Base-by-base conservation (phyloP, 1,140 invertebrate genomes). In the Hetaerina americana region DNA sequence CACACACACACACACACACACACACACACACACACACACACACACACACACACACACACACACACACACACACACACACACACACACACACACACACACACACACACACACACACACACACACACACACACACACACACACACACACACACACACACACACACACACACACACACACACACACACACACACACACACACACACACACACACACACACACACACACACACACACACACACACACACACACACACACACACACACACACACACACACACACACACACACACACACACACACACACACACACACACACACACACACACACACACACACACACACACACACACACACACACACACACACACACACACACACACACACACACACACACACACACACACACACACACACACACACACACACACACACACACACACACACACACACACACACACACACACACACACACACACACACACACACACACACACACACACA, bases 341-440 rank as follows among this genome's bases (percentile, higher is more conserved):
- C 72, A 73, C 69, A 74, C 72, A 73, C 71, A 75, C 72, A 73
- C 74, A 75, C 74, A 75, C 72, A 76, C 74, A 77, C 70, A 72
- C 66, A 74, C 72, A 76, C 74, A 73, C 72, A 71, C 66, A 73
- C 72, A 74, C 66, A 72, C 71, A 72, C 66, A 75, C 74, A 76
- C 74, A 75, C 74, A 75, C 72, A 74, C 72, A 75, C 68, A 75
- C 72, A 76, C 71, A 71, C 70, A 73, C 73, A 72, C 69, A 69
- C 27, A 69, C 74, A 72, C 72, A 72, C 74, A 75, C 72, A 74
- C 70, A 75, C 72, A 72, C 74, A 75, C 74, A 72, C 71, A 75
- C 74, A 73, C 72, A 72, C 74, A 71, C 72, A 75, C 72, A 72
- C 72, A 75, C 71, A 75, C 71, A 73, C 71, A 75, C 72, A 72